Evolutionary conservation across 2,888 invertebrate species (phyloP).

Genomic region (Lepidocyrtoides sp.): DNA sequence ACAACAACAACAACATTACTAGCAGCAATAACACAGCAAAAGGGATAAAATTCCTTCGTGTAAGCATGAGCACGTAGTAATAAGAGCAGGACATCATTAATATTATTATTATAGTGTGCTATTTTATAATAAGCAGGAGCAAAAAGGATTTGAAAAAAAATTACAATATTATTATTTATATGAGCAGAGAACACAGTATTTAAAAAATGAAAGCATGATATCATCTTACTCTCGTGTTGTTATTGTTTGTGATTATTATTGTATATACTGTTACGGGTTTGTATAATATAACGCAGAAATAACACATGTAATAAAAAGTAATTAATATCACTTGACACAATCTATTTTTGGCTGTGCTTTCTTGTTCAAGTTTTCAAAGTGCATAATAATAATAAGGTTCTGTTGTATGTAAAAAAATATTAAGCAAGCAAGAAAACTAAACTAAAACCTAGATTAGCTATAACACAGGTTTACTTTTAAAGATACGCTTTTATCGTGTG

Average conservation of each 20-base stretch:
- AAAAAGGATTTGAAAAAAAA: neutral
- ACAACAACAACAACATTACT: too few species aligned
- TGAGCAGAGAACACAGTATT: neutral
- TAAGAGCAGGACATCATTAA: neutral
- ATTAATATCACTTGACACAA: conserved; percentile 71
- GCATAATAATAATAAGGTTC: neutral
- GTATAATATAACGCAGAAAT: neutral
- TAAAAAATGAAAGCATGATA: conserved; percentile 36
- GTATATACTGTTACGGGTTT: neutral
- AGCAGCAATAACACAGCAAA: too few species aligned
- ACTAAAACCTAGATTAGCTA: neutral
- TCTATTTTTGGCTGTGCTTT: conserved; percentile 56
- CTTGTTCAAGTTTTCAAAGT: neutral
- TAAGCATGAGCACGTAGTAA: neutral
- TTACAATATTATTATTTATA: neutral
- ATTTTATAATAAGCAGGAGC: neutral
- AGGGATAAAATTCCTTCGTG: conserved; percentile 56
- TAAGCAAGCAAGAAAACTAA: neutral
- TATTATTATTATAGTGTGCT: neutral
- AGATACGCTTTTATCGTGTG: too few species aligned
- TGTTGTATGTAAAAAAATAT: neutral
- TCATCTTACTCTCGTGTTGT: conserved; percentile 18
- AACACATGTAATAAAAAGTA: conserved; percentile 58
- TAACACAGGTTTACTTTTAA: neutral
- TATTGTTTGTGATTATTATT: neutral